A percentile compares a stretch with the other conserved stretches of the same genome.
Evolutionary conservation across 2,797 vertebrate species (phyloP).

Genomic region (Rhabdomys pumilio): DNA sequence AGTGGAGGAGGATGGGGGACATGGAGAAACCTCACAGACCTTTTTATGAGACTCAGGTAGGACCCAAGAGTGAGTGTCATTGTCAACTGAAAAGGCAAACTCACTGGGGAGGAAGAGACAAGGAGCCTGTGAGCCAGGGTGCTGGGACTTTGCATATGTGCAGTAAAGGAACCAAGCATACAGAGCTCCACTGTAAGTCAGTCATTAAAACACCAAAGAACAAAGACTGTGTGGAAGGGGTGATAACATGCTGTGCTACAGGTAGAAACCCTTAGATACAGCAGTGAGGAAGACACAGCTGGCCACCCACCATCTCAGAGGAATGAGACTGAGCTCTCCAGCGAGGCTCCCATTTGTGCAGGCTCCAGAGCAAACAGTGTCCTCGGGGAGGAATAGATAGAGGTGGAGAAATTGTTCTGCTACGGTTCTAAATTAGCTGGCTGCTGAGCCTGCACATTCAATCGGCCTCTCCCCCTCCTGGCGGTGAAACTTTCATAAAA

Average conservation of each 20-base stretch:
- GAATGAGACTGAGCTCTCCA: background rate
- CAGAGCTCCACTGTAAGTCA: background rate
- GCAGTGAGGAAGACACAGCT: background rate
- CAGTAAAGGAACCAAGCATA: background rate
- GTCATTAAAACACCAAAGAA: background rate
- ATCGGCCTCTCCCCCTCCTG: slow-evolving; percentile 52
- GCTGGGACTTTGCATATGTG: background rate
- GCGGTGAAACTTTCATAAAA: slow-evolving; percentile 72
- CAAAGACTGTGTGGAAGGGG: background rate
- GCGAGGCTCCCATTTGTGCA: slow-evolving; percentile 1
- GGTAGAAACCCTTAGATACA: background rate
- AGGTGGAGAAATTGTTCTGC: slow-evolving; percentile 75
- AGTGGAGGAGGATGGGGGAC: background rate
- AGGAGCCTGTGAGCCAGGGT: background rate
- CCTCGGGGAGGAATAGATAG: slow-evolving; percentile 58
- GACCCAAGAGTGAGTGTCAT: no score
- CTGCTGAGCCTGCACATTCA: slow-evolving; percentile 71
- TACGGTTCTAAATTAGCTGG: slow-evolving; percentile 77
- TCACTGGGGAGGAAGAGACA: background rate
- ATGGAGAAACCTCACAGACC: background rate
- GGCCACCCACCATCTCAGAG: background rate
- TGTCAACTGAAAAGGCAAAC: background rate
- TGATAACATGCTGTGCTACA: background rate
- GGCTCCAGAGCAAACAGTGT: slow-evolving; percentile 4
- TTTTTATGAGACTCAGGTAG: background rate